A percentile compares a stretch with the other conserved stretches of the same genome.
Conservation (phyloP, 2,113 vertebrate genomes). For the Heteronetta atricapilla region DNA sequence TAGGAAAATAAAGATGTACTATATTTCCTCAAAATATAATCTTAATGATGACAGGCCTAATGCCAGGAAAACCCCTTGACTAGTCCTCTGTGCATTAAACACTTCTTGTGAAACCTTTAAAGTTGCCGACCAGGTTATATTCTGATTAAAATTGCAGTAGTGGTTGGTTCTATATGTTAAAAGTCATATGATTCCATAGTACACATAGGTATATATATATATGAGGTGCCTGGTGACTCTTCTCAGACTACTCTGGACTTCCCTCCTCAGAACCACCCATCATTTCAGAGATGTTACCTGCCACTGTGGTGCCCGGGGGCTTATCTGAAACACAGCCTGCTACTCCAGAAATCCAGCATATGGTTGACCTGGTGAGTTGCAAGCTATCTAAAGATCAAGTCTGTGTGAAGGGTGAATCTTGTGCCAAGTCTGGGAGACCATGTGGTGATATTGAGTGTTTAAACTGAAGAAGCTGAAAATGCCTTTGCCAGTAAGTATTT, state of each 20-base stretch:
- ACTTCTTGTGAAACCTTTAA: too few species aligned
- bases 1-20: too few species aligned
- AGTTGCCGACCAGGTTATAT: too few species aligned
- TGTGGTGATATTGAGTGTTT: background rate
- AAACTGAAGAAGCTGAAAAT: background rate
- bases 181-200: conserved; percentile 33
- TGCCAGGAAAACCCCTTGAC: too few species aligned
- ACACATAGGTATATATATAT: background rate
- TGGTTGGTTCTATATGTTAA: background rate
- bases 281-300: background rate
- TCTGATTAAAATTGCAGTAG: background rate
- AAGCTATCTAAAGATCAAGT: background rate
- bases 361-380: conserved; percentile 75
- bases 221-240: background rate
- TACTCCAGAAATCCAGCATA: conserved; percentile 73
- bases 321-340: conserved; percentile 11
- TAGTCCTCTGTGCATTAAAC: too few species aligned
- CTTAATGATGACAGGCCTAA: too few species aligned
- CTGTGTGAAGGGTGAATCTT: background rate
- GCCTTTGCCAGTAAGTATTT: background rate
- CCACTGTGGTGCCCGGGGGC: conserved; percentile 72
- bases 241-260: background rate
- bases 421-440: background rate
- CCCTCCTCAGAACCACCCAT: background rate
- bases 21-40: too few species aligned